Percentiles rank a stretch among this genome's conserved stretches.
Conservation (phyloP, 2,797 vertebrate species). For the Apogon talboti region DNA sequence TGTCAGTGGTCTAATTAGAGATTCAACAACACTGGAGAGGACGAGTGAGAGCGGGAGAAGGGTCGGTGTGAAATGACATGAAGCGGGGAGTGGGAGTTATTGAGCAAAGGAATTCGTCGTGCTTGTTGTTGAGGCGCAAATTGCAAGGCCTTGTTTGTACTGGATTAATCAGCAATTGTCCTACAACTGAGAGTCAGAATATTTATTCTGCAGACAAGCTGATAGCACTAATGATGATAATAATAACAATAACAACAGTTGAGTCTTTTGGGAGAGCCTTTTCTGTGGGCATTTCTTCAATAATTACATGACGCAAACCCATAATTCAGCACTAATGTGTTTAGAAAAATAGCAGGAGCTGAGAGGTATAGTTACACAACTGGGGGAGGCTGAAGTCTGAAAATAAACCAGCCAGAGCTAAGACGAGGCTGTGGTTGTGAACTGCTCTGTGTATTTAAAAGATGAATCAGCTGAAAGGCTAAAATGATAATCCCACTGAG, state of each 20-base stretch:
- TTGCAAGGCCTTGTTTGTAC: conserved; percentile 65
- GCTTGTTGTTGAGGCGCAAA: conserved; percentile 54
- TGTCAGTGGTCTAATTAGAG: conserved; percentile 66
- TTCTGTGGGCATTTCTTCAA: conserved; percentile 73
- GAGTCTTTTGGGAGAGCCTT: conserved; percentile 68
- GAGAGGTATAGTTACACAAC: conserved; percentile 65
- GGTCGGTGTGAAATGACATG: conserved; percentile 22
- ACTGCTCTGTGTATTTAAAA: conserved; percentile 52
- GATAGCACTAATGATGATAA: conserved; percentile 77
- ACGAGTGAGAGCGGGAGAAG: conserved; percentile 9
- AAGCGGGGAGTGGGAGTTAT: conserved; percentile 1
- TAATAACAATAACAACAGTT: conserved; percentile 77
- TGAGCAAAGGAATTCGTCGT: conserved; percentile 41
- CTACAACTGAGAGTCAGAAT: conserved; percentile 55
- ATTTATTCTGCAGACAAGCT: conserved; percentile 74
- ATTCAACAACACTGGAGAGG: conserved; percentile 25
- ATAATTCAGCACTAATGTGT: conserved; percentile 76
- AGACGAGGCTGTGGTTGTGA: conserved; percentile 32
- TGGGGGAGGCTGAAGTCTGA: conserved; percentile 56
- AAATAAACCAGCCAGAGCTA: conserved; percentile 67
- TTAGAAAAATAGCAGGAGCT: conserved; percentile 69
- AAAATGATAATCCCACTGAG: conserved; percentile 58
- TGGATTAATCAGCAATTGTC: conserved; percentile 73
- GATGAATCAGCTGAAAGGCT: conserved; percentile 47
- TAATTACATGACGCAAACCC: conserved; percentile 77